Evolutionary conservation across 2,113 vertebrate species (phyloP).

Genomic region (Pedetes capensis): DNA sequence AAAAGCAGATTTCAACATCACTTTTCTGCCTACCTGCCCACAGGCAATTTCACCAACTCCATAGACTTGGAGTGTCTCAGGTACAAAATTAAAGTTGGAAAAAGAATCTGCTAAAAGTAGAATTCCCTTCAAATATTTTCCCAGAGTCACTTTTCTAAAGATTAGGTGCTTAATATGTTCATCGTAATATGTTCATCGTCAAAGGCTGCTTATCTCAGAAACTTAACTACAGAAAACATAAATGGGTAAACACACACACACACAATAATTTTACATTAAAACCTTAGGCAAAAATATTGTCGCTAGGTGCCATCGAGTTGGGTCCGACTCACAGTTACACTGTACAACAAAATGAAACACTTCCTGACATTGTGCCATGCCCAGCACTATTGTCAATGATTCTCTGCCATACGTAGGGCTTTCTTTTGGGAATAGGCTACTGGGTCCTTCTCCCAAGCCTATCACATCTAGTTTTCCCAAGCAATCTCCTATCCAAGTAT

Average conservation of each 20-base stretch:
- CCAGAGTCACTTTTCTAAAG: neutral
- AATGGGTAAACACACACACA: neutral
- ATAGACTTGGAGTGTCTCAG: neutral
- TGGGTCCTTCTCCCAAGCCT: too few species aligned
- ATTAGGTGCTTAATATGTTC: neutral
- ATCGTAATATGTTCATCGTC: neutral
- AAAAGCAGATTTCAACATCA: neutral
- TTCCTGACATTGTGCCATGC: too few species aligned
- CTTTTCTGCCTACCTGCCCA: neutral
- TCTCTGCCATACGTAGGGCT: too few species aligned
- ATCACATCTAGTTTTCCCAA: too few species aligned
- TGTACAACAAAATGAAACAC: too few species aligned
- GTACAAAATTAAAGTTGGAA: neutral
- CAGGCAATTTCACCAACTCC: neutral
- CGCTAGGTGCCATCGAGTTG: too few species aligned
- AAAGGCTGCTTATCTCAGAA: neutral
- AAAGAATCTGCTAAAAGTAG: neutral
- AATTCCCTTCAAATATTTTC: conserved; percentile 7
- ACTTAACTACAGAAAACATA: neutral
- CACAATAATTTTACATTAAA: neutral
- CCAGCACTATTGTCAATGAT: too few species aligned
- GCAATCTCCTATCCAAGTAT: too few species aligned
- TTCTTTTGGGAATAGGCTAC: too few species aligned
- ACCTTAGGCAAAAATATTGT: neutral
- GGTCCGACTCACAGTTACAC: too few species aligned